Evolutionary conservation across 2,113 vertebrate species (phyloP).

Genomic region (Potamarius usumacintae): DNA sequence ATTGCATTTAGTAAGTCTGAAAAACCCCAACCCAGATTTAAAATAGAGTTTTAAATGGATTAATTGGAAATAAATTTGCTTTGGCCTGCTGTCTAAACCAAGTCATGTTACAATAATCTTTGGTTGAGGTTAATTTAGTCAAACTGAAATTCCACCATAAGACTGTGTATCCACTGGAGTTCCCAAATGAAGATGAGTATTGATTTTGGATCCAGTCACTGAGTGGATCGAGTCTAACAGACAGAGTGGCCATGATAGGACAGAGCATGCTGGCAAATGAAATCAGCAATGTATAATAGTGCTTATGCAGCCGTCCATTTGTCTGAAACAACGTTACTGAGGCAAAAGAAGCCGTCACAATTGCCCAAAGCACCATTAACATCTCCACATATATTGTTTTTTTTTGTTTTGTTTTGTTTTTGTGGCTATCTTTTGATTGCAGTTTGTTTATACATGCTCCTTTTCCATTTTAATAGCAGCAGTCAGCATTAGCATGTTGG

Average conservation of each 20-base stretch:
- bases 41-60: background rate
- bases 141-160: background rate
- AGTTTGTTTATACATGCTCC: background rate
- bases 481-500: background rate
- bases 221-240: background rate
- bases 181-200: constrained; percentile 16
- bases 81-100: background rate
- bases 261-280: constrained; percentile 57
- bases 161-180: background rate
- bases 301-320: constrained; percentile 69
- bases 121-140: background rate
- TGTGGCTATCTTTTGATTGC: background rate
- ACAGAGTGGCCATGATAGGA: constrained; percentile 46
- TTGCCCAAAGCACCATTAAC: constrained; percentile 53
- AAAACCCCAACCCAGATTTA: background rate
- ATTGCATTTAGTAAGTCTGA: background rate
- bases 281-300: constrained; percentile 66
- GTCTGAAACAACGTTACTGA: constrained; percentile 54
- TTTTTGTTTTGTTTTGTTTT: background rate
- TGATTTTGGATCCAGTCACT: constrained; percentile 7
- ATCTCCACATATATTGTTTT: constrained; percentile 56
- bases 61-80: background rate
- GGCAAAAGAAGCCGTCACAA: constrained; percentile 44
- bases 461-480: background rate
- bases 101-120: background rate